Base-by-base conservation (phyloP, 2,888 invertebrate genomes). In the Synanthedon andrenaeformis region DNA sequence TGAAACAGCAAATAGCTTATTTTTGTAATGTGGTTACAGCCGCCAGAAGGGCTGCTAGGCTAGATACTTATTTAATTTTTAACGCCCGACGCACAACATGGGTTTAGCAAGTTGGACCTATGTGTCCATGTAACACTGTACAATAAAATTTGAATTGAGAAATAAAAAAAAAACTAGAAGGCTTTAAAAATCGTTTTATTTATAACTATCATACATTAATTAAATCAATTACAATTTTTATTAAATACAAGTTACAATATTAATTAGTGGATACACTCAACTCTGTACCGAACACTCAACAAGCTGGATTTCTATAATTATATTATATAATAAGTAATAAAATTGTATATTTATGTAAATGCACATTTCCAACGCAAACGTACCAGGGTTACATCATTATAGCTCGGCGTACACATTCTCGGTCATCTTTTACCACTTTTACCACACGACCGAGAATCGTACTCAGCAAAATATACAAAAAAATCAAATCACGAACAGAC, bases 201-300 rank as follows among this genome's bases (percentile, higher is more conserved):
- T 74, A 77, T 85, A 83, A 83, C 85, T 85, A 85, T 85, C 72
- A 76, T 85, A 85, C 83, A 84, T 82, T 83, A 81, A 78, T 79
- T 73, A 75, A 76, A 80, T 79, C 81, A 82, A 81, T 74, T 59
- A 67, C 23, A 49, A 14, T 52, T 54, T 51, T 51, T 54, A 78
- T 80, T 75, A 57, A 53, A 76, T 19, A 74, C 76, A 76, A 77
- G 72, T 73, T 70, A 79, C 76, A 70, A 51, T 68, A 70, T 42
- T 68, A 59, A 62, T 76, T 73, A 76, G 63, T 35, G 72, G 70
- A 65, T 72, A 72, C 62, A 59, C 73, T 75, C 74, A 77, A 80
- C 80, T 79, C 79, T 63, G 72, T 71, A 65, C 63, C 73, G 67
- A 68, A 65, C 69, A 68, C 69, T 66, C 69, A 63, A 59, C 61